Evolutionary conservation across 2,888 invertebrate species (phyloP).

Genomic region (Tiphia femorata): DNA sequence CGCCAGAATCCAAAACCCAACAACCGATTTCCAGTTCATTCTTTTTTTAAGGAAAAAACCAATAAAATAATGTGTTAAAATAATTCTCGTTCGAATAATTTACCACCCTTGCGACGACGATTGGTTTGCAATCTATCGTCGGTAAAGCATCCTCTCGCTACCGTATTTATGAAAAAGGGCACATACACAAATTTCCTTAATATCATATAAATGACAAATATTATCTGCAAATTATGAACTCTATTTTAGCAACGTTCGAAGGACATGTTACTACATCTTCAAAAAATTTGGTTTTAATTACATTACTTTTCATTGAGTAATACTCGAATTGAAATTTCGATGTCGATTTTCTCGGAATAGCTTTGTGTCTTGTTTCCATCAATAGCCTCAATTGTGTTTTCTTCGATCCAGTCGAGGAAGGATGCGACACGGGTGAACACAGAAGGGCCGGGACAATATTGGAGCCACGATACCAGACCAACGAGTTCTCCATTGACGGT

Average conservation of each 20-base stretch:
- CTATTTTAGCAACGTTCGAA: neutral
- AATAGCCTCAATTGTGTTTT: too few species aligned
- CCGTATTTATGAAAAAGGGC: too few species aligned
- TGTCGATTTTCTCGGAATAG: too few species aligned
- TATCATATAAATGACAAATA: too few species aligned
- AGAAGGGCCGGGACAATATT: constrained; percentile 55
- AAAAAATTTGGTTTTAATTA: too few species aligned
- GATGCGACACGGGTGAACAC: constrained; percentile 54
- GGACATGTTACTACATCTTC: too few species aligned
- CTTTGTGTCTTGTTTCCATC: too few species aligned
- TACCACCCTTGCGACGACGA: neutral
- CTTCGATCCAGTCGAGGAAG: constrained; percentile 44
- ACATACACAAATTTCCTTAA: too few species aligned
- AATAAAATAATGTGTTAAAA: constrained; percentile 66
- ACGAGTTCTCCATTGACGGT: constrained; percentile 49
- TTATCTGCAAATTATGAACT: neutral
- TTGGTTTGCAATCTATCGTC: neutral
- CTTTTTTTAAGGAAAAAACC: constrained; percentile 67
- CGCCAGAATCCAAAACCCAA: constrained; percentile 63
- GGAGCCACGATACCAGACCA: constrained; percentile 57
- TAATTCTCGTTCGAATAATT: constrained; percentile 25
- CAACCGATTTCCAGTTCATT: constrained; percentile 67
- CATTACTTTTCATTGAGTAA: too few species aligned
- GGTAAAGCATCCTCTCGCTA: too few species aligned
- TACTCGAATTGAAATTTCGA: too few species aligned